phyloP scores from a whole-genome alignment of 1,140 invertebrate species.

The Ceratoteleas bidentatus region DNA sequence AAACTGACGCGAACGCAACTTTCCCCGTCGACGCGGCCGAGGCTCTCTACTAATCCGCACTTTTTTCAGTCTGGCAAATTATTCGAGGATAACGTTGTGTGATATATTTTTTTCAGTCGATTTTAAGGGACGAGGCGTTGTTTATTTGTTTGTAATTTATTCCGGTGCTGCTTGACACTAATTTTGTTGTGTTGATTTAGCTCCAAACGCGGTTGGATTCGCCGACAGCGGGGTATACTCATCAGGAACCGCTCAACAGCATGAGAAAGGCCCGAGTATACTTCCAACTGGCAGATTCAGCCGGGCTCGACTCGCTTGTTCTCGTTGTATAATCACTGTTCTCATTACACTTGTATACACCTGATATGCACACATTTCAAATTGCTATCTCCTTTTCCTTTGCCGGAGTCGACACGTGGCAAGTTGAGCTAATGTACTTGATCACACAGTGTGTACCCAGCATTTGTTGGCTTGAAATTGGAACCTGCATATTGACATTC shows the following conservation, averaged over 20 bases:
- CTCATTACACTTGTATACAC: conserved; percentile 51
- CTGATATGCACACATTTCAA: conserved; percentile 28
- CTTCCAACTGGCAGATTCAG: conserved; percentile 80
- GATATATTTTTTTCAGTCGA: conserved; percentile 59
- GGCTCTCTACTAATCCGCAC: conserved; percentile 67
- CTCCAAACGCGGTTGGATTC: conserved; percentile 76
- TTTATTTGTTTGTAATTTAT: conserved; percentile 37
- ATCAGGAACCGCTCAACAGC: conserved; percentile 81
- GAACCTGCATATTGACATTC: too few species aligned
- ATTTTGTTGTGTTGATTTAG: conserved; percentile 74
- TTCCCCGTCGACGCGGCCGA: conserved; percentile 19
- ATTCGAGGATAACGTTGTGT: conserved; percentile 44
- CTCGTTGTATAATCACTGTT: conserved; percentile 54
- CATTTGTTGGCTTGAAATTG: too few species aligned
- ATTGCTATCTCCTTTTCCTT: conserved; percentile 48
- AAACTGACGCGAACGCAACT: neutral
- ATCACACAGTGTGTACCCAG: neutral
- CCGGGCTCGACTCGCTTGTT: conserved; percentile 67
- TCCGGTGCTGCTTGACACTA: conserved; percentile 63
- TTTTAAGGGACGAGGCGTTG: conserved; percentile 49
- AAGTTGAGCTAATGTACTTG: conserved; percentile 21
- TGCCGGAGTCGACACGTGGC: conserved; percentile 9
- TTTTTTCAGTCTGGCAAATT: conserved; percentile 75
- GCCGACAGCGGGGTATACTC: conserved; percentile 80
- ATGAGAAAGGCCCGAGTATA: conserved; percentile 82